Evolutionary conservation across 2,797 vertebrate species (phyloP).

Genomic region (Danio tinwini): DNA sequence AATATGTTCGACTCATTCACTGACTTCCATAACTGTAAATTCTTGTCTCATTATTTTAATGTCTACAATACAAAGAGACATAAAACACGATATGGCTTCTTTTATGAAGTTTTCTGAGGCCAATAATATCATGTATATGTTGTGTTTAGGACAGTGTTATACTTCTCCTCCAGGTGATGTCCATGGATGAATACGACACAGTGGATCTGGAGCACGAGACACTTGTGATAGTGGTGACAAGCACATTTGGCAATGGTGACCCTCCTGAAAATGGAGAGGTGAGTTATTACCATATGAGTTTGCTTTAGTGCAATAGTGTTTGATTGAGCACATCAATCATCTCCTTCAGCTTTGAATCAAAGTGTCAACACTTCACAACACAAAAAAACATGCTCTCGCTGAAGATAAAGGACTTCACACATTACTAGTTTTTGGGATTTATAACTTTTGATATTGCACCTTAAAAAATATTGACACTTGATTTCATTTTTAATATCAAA

Average conservation of each 20-base stretch:
- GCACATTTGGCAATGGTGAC: conserved; percentile 94
- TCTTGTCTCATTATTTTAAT: too few relatives aligned
- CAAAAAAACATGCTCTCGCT: conserved; percentile 20
- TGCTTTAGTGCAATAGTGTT: conserved; percentile 15
- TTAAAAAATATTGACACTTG: too few relatives aligned
- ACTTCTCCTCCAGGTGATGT: conserved; percentile 81
- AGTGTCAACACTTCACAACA: conserved; percentile 32
- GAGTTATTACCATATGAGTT: conserved; percentile 20
- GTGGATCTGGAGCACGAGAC: conserved; percentile 96
- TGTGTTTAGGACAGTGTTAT: too few relatives aligned
- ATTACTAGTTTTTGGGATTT: too few relatives aligned
- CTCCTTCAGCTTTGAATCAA: conserved; percentile 22
- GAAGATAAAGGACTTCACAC: conserved; percentile 30
- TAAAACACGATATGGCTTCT: too few relatives aligned
- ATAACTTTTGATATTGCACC: too few relatives aligned
- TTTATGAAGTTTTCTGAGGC: neutral
- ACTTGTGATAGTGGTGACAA: conserved; percentile 92
- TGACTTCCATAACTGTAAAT: too few relatives aligned
- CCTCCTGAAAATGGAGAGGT: conserved; percentile 97
- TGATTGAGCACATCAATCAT: conserved; percentile 23
- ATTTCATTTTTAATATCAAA: too few relatives aligned
- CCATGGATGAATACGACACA: conserved; percentile 96
- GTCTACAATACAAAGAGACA: neutral
- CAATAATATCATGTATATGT: neutral
- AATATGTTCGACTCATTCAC: too few relatives aligned